Base-by-base conservation (phyloP, 2,888 invertebrate species). In the Auanema sp. region DNA sequence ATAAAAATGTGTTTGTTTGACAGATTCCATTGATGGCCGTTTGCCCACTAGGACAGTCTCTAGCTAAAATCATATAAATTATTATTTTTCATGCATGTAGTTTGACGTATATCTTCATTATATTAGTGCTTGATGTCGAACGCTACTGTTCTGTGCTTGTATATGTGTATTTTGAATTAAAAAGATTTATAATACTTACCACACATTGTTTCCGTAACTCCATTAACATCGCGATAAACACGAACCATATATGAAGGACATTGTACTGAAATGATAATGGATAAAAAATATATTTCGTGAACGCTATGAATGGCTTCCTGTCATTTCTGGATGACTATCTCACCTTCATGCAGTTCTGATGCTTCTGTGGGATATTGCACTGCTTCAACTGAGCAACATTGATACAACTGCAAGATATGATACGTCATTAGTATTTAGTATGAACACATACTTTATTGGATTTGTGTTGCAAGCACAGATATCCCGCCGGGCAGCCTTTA, bases 191-290 rank as follows among this genome's bases (percentile, higher is more conserved):
- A 23, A 40, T 14, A 44, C 67, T 42, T 10, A 65, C 62, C 70
- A 43, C 68, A 71, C 24, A 59, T 61, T n/a, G 63, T 41, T 21
- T 59, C 23, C n/a, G 60, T 51, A 24, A 65, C 68, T 24, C 73
- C 73, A 14, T 71, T 66, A 11, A 66, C 50, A 24, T 67, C 57
- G 47, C 66, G 44, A n/a, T 64, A 67, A 43, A 73, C 59, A 53
- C 67, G 67, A 6, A 70, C 68, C 73, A 73, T 65, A 55, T 73
- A 73, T 4, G 60, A 58, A 0, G 73, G 73, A 18, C 73, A 73
- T 1, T 53, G 60, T 14, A 73, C 65, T 63, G 61, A 51, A 65
- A 44, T 18, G 11, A n/a, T 12, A 12, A 43, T 23, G 14, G 56
- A 56, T 8, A n/a, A n/a, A n/a, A n/a, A n/a, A n/a, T n/a, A n/a